Evolutionary conservation across 2,113 vertebrate genomes (phyloP), one percentile per base, ranked within the genome.

Genomic region (Sorex fumeus): DNA sequence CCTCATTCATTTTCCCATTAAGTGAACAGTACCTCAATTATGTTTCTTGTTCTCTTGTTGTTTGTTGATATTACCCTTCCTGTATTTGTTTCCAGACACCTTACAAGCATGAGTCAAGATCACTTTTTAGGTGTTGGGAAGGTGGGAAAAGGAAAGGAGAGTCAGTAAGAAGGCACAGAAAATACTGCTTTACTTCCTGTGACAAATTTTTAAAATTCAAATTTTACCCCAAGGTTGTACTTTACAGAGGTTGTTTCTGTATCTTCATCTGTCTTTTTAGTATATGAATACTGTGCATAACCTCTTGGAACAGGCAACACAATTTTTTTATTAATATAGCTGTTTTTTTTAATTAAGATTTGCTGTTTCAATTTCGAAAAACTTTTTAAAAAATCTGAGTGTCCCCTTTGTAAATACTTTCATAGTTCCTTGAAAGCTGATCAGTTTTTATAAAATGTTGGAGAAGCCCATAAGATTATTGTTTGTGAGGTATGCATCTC

Each of bases 1-100:
- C 84, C 84, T 90, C 89, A 90, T 96, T 96, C 90, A 79, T 23
- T 45, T 91, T 95, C 84, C 94, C 87, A 50, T 74, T 93, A 82
- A 78, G 78, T 27, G 83, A 87, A 93, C 47, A 75, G 92, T 40
- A 62, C 87, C 87, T 90, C 36, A 0, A 76, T 94, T 84, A 69
- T 92, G 89, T 85, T 95, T 84, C 91, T 95, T 47, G 28, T 79
- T 76, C 78, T 85, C 77, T 36, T 95, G 84, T 75, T 95, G 84
- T 96, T 96, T 95, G 91, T 67, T 84, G 93, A 85, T 91, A 82
- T 95, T 74, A 19, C 77, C 0, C 93, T 96, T 97, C 96, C 95
- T 96, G 93, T 87, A 34, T 96, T 97, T 96, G 93, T 97, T 96
- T 66, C 43, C 92, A 93, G 91, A 96, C 87, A 95, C 94, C 87